Evolutionary conservation across 2,113 vertebrate species (phyloP).

Genomic region (Bostrychus sinensis): DNA sequence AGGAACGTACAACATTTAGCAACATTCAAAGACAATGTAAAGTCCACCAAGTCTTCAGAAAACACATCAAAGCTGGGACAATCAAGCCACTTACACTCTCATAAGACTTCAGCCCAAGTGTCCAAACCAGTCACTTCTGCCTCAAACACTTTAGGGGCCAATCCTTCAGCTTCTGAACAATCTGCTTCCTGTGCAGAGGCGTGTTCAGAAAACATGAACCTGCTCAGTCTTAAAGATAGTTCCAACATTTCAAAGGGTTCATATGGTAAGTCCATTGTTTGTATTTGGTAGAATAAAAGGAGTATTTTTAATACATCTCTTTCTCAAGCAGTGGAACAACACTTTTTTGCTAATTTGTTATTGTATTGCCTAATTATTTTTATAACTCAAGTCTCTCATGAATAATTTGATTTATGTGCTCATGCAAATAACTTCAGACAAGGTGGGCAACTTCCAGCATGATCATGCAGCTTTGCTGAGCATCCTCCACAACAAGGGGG

Average conservation of each 20-base stretch:
- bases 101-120: conserved; percentile 31
- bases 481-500: conserved; percentile 63
- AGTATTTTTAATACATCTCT: too few species aligned
- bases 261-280: conserved; percentile 27
- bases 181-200: conserved; percentile 21
- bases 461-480: conserved; percentile 60
- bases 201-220: conserved; percentile 53
- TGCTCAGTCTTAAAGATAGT: conserved; percentile 61
- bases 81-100: conserved; percentile 1
- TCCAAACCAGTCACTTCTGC: conserved; percentile 16
- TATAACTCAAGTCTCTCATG: not conserved
- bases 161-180: conserved; percentile 18
- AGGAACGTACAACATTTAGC: conserved; percentile 2
- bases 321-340: not conserved
- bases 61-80: conserved; percentile 9
- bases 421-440: conserved; percentile 33
- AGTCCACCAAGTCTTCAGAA: not conserved
- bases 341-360: not conserved
- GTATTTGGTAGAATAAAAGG: too few species aligned
- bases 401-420: not conserved
- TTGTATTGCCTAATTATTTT: not conserved
- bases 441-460: conserved; percentile 49
- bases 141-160: not conserved
- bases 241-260: conserved; percentile 5
- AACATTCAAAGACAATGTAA: not conserved